Conservation (phyloP, 2,888 invertebrate genomes). For the Drosophila kambysellisi region DNA sequence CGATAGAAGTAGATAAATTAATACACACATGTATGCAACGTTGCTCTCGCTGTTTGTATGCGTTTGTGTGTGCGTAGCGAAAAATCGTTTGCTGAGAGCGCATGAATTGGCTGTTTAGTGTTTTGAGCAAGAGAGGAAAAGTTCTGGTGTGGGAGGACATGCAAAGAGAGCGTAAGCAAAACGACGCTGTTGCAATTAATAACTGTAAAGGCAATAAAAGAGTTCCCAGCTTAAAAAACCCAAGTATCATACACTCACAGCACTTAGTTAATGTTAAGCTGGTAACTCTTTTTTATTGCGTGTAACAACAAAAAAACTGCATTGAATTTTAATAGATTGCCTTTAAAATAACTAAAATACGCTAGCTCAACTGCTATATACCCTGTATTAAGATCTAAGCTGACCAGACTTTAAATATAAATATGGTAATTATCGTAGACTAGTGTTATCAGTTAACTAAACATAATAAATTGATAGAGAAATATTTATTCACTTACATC, state of each 20-base stretch:
- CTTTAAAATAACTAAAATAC: background rate
- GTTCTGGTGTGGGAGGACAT: background rate
- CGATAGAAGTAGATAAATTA: background rate
- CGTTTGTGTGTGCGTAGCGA: background rate
- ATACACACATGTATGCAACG: background rate
- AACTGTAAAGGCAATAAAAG: background rate
- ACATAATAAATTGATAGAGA: background rate
- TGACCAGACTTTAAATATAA: background rate
- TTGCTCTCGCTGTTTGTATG: background rate
- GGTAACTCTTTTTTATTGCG: background rate
- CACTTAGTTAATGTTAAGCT: background rate
- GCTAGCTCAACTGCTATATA: background rate
- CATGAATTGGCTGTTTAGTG: background rate
- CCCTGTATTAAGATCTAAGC: background rate
- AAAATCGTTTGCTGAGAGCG: background rate
- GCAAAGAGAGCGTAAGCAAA: background rate
- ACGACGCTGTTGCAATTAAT: background rate
- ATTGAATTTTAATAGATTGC: background rate
- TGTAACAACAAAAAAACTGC: background rate
- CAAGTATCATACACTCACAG: background rate
- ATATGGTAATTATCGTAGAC: background rate
- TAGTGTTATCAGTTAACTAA: background rate
- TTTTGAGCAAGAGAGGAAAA: background rate
- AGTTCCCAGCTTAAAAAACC: background rate
- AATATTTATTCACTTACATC: slow-evolving; percentile 67